Conservation (phyloP, 2,797 vertebrate species). For the Brachyrhaphis roseni region DNA sequence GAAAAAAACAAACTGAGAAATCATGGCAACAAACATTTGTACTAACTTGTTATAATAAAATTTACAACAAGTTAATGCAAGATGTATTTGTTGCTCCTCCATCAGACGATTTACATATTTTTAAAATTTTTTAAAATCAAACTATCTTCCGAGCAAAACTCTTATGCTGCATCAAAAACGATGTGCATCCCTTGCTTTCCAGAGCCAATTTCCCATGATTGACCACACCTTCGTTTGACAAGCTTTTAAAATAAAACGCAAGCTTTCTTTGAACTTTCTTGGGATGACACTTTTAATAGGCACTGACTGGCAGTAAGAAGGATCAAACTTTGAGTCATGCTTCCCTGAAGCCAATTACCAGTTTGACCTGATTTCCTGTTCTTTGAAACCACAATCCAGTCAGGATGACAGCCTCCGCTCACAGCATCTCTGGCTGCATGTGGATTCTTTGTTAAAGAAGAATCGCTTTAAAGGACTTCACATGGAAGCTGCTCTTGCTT, state of each 20-base stretch:
- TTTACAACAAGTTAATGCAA: no score
- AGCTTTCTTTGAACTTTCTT: constrained; percentile 49
- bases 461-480: neutral
- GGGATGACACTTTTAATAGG: constrained; percentile 46
- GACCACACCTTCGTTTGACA: constrained; percentile 14
- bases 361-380: constrained; percentile 56
- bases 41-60: no score
- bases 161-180: neutral
- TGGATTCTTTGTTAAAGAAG: neutral
- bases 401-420: constrained; percentile 13
- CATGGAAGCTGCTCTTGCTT: neutral
- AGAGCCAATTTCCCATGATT: constrained; percentile 20
- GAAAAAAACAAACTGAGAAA: no score
- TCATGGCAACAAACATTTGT: no score
- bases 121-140: neutral
- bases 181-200: neutral
- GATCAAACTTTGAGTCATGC: constrained; percentile 38
- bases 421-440: neutral
- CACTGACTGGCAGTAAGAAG: constrained; percentile 17
- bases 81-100: neutral
- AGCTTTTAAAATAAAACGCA: constrained; percentile 32
- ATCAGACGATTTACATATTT: neutral
- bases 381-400: constrained; percentile 42
- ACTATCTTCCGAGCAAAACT: neutral
- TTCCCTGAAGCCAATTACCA: constrained; percentile 43